These are phyloP conservation scores for Dichetophora obliterata DNA, from an alignment of 2,888 invertebrate species.

Conservation along the genomic window DNA sequence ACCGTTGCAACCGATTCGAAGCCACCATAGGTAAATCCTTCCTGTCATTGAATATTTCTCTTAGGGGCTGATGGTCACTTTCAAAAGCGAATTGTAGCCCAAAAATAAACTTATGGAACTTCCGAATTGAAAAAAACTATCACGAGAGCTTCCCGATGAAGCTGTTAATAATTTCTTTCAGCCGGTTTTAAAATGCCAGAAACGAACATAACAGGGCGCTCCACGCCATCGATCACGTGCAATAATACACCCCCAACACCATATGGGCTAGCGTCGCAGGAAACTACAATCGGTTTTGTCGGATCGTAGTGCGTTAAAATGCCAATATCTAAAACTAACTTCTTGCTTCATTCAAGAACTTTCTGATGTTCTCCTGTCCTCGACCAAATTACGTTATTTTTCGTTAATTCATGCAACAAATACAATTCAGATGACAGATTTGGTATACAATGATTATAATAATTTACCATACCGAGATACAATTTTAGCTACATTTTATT, in stretches of 20 bases:
- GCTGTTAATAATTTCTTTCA: too few relatives aligned
- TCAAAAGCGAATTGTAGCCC: too few relatives aligned
- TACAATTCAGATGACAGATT: not conserved
- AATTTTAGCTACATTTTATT: conserved; percentile 11
- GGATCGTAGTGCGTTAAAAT: not conserved
- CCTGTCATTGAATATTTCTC: too few relatives aligned
- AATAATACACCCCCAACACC: not conserved
- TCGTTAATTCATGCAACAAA: not conserved
- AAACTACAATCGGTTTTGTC: not conserved
- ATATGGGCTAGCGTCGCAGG: not conserved
- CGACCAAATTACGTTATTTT: not conserved
- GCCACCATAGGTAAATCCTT: too few relatives aligned
- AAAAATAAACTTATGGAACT: too few relatives aligned
- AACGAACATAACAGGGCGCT: not conserved
- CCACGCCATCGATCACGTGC: not conserved
- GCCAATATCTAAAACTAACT: not conserved
- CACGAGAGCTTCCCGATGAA: too few relatives aligned
- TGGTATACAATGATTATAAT: not conserved
- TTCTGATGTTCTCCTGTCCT: not conserved
- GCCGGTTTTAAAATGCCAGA: too few relatives aligned
- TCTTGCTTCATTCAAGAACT: not conserved
- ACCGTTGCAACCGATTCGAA: too few relatives aligned
- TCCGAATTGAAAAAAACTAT: too few relatives aligned
- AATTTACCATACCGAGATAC: not conserved
- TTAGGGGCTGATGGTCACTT: too few relatives aligned